Evolutionary conservation across 2,113 vertebrate species (phyloP).

Genomic region (Otolemur garnettii): DNA sequence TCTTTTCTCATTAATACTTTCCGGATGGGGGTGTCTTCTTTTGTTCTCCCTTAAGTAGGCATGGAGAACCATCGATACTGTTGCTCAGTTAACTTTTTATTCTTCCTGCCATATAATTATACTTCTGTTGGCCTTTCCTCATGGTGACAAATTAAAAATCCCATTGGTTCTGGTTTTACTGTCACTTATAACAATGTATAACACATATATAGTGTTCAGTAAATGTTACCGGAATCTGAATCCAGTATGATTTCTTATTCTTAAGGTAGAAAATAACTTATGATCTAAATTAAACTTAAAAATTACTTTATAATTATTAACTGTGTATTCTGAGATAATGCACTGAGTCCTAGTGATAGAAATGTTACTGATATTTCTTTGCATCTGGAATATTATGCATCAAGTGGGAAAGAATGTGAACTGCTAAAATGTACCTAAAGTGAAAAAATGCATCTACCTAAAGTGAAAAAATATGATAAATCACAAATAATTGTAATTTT

Average conservation of each 20-base stretch:
- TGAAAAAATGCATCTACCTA: constrained; percentile 45
- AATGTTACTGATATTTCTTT: constrained; percentile 31
- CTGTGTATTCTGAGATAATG: constrained; percentile 53
- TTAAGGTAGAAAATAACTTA: constrained; percentile 59
- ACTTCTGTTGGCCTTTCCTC: constrained; percentile 13
- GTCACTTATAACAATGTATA: background rate
- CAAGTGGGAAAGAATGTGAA: constrained; percentile 38
- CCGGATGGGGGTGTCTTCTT: background rate
- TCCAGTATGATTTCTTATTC: constrained; percentile 50
- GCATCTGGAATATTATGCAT: constrained; percentile 44
- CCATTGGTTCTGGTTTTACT: constrained; percentile 49
- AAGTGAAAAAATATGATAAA: constrained; percentile 41
- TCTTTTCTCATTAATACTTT: constrained; percentile 52
- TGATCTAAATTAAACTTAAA: constrained; percentile 60
- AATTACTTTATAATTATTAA: constrained; percentile 52
- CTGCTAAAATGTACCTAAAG: background rate
- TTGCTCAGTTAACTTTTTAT: background rate
- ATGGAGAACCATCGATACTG: background rate
- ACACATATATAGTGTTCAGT: constrained; percentile 26
- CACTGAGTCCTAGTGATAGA: constrained; percentile 49
- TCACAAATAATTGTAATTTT: constrained; percentile 65
- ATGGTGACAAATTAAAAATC: constrained; percentile 58
- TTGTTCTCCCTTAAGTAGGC: constrained; percentile 13
- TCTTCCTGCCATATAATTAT: background rate
- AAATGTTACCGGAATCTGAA: constrained; percentile 48